Conservation (phyloP, 2,797 vertebrate species). For the Phaenicophaeus curvirostris region DNA sequence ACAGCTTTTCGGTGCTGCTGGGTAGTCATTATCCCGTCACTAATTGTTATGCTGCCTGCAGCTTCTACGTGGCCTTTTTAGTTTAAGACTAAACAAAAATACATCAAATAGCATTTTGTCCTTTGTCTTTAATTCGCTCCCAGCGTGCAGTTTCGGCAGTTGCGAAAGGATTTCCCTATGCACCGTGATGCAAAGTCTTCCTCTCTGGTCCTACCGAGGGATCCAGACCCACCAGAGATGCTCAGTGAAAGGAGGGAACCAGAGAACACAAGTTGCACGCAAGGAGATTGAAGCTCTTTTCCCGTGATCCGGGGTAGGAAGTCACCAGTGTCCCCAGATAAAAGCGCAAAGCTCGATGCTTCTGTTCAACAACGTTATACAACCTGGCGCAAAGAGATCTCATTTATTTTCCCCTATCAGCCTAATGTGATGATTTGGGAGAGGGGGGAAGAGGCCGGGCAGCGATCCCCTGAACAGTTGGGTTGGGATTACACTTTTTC, state of each 20-base stretch:
- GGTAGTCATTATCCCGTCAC: not conserved
- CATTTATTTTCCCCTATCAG: conserved; percentile 70
- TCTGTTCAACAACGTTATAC: conserved; percentile 63
- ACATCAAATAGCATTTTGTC: not conserved
- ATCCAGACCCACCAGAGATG: not conserved
- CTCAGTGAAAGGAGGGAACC: not conserved
- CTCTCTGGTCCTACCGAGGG: not conserved
- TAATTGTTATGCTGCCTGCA: not conserved
- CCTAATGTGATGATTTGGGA: conserved; percentile 73
- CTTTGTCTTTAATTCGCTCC: not conserved
- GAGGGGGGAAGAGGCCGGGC: conserved; percentile 28
- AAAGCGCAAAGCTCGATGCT: conserved; percentile 16
- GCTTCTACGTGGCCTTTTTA: not conserved
- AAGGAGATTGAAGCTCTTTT: not conserved
- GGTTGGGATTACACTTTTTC: conserved; percentile 74
- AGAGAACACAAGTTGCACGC: not conserved
- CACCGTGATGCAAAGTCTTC: not conserved
- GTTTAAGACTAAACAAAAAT: conserved; percentile 16
- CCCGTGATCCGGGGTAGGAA: not conserved
- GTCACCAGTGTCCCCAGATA: not conserved
- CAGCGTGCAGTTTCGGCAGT: not conserved
- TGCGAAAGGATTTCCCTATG: not conserved
- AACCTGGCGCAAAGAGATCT: conserved; percentile 43
- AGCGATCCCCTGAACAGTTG: conserved; percentile 65
- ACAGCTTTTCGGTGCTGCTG: not conserved